Conservation (phyloP, 1,140 invertebrate genomes). For the Dendroctonus ponderosae region DNA sequence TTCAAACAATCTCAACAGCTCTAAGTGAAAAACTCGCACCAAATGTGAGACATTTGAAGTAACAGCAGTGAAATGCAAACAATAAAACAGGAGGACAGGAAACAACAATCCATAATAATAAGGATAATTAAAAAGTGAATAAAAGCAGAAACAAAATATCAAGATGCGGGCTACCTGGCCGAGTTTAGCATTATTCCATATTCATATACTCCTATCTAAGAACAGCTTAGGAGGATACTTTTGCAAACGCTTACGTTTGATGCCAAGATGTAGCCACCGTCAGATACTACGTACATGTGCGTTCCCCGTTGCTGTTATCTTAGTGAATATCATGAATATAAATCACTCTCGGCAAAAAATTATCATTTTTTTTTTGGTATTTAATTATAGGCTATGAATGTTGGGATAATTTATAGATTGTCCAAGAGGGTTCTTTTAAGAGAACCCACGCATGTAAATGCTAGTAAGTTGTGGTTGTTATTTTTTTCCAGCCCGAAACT, state of each 20-base stretch:
- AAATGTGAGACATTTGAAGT: too few species aligned
- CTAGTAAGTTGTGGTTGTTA: slow-evolving; percentile 2
- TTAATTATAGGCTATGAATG: slow-evolving; percentile 24
- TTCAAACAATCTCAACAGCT: too few species aligned
- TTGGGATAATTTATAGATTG: slow-evolving; percentile 29
- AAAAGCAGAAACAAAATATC: slow-evolving; percentile 12
- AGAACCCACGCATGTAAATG: slow-evolving; percentile 23
- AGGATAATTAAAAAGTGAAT: not conserved
- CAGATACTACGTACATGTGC: slow-evolving; percentile 16
- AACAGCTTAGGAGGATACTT: slow-evolving; percentile 8
- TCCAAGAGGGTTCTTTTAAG: slow-evolving; percentile 19
- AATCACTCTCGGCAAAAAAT: slow-evolving; percentile 21
- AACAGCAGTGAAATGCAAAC: too few species aligned
- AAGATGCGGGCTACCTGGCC: slow-evolving; percentile 19
- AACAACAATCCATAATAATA: not conserved
- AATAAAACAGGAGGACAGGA: too few species aligned
- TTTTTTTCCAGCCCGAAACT: too few species aligned
- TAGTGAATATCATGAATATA: slow-evolving; percentile 28
- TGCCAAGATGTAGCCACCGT: slow-evolving; percentile 23
- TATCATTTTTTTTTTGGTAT: slow-evolving; percentile 20
- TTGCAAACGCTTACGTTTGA: slow-evolving; percentile 8
- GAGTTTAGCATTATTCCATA: slow-evolving; percentile 23
- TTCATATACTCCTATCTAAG: slow-evolving; percentile 20
- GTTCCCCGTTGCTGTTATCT: slow-evolving; percentile 14
- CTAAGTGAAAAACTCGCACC: too few species aligned